Base-by-base conservation (phyloP, 2,888 invertebrate species). In the Euzetes globulus region DNA sequence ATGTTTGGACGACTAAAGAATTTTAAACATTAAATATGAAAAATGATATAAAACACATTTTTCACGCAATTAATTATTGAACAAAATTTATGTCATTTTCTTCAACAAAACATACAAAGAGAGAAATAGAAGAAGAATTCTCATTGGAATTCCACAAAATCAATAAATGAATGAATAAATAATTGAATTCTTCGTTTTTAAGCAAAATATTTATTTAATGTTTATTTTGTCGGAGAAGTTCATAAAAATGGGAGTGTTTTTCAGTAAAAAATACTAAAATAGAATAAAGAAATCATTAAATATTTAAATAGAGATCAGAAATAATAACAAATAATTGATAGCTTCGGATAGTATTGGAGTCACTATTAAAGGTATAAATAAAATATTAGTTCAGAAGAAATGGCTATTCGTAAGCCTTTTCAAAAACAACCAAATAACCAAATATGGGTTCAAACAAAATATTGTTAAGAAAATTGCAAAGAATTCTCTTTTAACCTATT, bases 261-360 rank as follows among this genome's bases (percentile, higher is more conserved):
- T 52, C 52, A 52, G 52, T 19, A 5, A 17, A 47, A 47, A 17
- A 41, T 9, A 47, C 9, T 11, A 9, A 55, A 19, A 19, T 55
- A 3, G 5, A 11, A 55, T 55, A 55, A 19, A 19, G 19, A 55
- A 60, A 27, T 33, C 60, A 60, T 60, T 33, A 60, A 60, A 60
- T 60, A 60, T 60, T 60, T 19, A 60, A 15, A 60, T 60, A 60
- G 19, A 13, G 60, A 19, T 60, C 22, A 27, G 13, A 60, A 33
- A 60, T 60, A 60, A 60, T 25, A 60, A 60, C 60, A 27, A 60
- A 60, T 60, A 60, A 60, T 60, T 33, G 60, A 60, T 60, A 27
- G 33, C 29, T 29, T 60, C 27, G 6, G 4, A 7, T 33, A 27
- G n/a, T 60, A 60, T 27, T 60, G 11, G n/a, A 9, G 6, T 29